Percentiles rank a stretch among this genome's conserved stretches.
Conservation (phyloP, 2,888 invertebrate species). For the Heterodera filipjevi region DNA sequence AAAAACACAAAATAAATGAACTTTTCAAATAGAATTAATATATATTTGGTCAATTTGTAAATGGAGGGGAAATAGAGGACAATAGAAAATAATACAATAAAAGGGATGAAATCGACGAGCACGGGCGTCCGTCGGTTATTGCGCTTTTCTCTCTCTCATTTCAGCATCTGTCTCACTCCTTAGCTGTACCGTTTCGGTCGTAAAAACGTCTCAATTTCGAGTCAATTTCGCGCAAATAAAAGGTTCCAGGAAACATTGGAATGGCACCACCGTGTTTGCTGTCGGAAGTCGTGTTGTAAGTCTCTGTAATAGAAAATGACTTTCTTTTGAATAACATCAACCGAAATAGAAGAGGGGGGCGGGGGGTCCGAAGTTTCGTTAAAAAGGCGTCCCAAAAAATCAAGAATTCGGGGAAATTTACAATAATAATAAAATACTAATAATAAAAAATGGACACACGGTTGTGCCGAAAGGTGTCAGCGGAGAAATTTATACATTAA, state of each 20-base stretch:
- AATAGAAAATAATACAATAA: background rate
- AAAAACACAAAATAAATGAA: background rate
- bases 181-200: background rate
- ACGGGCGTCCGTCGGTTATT: background rate
- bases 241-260: constrained; percentile 10
- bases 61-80: background rate
- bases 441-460: no score
- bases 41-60: background rate
- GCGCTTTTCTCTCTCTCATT: background rate
- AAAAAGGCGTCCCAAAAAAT: no score
- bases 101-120: background rate
- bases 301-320: background rate
- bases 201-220: constrained; percentile 11
- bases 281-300: background rate
- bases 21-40: background rate
- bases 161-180: background rate
- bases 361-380: no score
- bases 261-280: background rate
- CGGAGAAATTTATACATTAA: no score
- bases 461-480: no score
- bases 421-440: no score
- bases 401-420: no score
- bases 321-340: no score
- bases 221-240: constrained; percentile 22
- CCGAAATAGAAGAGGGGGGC: no score